Evolutionary conservation across 2,797 vertebrate species (phyloP).

Genomic region (Acrossocheilus wenchowensis): DNA sequence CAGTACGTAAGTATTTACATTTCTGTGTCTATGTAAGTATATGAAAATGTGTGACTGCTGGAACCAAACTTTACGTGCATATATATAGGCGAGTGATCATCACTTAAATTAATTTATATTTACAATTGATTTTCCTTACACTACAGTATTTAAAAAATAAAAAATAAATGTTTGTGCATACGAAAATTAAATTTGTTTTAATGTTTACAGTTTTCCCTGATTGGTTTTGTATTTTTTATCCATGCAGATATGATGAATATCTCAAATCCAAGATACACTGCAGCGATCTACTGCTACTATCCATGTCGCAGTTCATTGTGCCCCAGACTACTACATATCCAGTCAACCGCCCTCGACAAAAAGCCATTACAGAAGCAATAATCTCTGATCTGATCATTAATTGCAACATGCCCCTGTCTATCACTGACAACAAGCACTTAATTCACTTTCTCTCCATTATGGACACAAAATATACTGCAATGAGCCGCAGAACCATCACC

Average conservation of each 20-base stretch:
- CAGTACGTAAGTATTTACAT: no score
- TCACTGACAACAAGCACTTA: slow-evolving; percentile 28
- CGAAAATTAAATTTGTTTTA: no score
- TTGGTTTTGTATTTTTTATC: neutral
- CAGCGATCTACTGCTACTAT: neutral
- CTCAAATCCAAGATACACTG: neutral
- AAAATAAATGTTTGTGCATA: no score
- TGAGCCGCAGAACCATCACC: slow-evolving; percentile 3
- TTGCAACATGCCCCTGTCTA: slow-evolving; percentile 51
- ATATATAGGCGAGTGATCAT: no score
- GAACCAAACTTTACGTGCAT: no score
- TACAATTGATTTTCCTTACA: no score
- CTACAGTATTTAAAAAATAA: no score
- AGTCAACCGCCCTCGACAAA: slow-evolving; percentile 41
- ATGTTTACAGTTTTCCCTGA: no score
- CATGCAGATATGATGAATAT: slow-evolving; percentile 16
- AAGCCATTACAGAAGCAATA: slow-evolving; percentile 52
- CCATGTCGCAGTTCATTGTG: neutral
- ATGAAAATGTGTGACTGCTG: no score
- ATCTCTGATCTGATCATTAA: slow-evolving; percentile 45
- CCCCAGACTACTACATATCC: neutral
- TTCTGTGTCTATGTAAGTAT: no score
- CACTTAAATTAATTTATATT: no score
- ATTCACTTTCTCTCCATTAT: slow-evolving; percentile 13
- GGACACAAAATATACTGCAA: neutral